A percentile compares a stretch with the other conserved stretches of the same genome.
Conservation (phyloP, 2,888 invertebrate species). For the Oscheius sp. region DNA sequence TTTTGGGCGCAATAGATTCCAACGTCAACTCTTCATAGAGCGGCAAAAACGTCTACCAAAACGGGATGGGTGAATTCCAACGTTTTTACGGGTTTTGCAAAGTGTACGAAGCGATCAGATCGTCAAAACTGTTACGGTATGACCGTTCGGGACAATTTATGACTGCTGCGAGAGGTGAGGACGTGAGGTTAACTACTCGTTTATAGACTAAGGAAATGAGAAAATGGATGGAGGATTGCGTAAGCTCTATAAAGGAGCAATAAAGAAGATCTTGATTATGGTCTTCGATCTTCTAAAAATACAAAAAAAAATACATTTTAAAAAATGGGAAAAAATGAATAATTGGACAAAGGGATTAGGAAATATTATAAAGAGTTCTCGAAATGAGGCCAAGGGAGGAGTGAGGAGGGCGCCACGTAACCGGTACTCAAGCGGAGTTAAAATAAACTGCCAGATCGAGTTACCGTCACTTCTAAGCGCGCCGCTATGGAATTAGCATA, state of each 20-base stretch:
- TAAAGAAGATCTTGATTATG: not conserved
- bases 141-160: constrained; percentile 19
- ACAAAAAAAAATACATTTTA: not conserved
- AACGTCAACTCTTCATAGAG: not conserved
- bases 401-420: constrained; percentile 29
- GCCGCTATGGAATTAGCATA: constrained; percentile 31
- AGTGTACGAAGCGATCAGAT: constrained; percentile 5
- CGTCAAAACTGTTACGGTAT: constrained; percentile 26
- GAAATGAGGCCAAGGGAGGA: constrained; percentile 22
- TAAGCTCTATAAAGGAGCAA: not conserved
- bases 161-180: not conserved
- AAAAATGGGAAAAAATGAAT: not conserved
- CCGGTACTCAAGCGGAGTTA: constrained; percentile 30
- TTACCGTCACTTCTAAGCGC: constrained; percentile 30
- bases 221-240: constrained; percentile 7
- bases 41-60: too few species aligned
- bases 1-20: not conserved
- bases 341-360: not conserved
- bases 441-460: constrained; percentile 37
- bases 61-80: too few species aligned
- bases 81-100: not conserved
- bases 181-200: constrained; percentile 24
- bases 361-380: not conserved
- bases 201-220: constrained; percentile 20
- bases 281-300: not conserved